These are phyloP conservation scores for Myathropa florea DNA, from an alignment of 2,888 invertebrate genomes.

Conservation along the genomic window DNA sequence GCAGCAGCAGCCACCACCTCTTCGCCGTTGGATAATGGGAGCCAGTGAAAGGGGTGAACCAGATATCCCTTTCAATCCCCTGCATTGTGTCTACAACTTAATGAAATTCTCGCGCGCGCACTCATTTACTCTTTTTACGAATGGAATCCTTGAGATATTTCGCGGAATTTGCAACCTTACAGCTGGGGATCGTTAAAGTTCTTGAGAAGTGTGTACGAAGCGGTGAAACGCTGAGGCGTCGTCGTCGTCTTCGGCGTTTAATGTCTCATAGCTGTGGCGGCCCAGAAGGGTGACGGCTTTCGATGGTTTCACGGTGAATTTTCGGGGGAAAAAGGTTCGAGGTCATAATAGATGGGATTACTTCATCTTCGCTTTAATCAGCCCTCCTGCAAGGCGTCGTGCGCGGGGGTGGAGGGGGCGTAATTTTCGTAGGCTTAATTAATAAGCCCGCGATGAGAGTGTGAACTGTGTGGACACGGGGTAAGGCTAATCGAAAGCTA, in stretches of 20 bases:
- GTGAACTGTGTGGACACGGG: background rate
- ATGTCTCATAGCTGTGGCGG: constrained; percentile 40
- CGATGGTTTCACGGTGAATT: constrained; percentile 67
- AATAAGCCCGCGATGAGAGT: constrained; percentile 44
- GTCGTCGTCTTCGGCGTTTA: constrained; percentile 24
- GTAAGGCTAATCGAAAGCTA: constrained; percentile 10
- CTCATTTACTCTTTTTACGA: constrained; percentile 65
- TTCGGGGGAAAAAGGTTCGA: constrained; percentile 52
- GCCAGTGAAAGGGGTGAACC: constrained; percentile 24
- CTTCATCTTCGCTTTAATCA: constrained; percentile 61
- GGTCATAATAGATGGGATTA: constrained; percentile 63
- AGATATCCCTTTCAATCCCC: constrained; percentile 46
- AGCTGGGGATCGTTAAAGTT: constrained; percentile 68
- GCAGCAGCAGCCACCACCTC: background rate
- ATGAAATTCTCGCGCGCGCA: constrained; percentile 66
- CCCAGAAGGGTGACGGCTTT: constrained; percentile 35
- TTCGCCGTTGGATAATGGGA: background rate
- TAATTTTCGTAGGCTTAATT: constrained; percentile 57
- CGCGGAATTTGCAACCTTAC: constrained; percentile 71
- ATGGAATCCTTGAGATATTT: constrained; percentile 68
- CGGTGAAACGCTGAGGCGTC: constrained; percentile 27
- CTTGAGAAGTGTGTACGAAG: constrained; percentile 47
- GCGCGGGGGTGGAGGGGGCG: background rate
- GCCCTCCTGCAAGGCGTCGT: background rate
- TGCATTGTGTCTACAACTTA: constrained; percentile 61